phyloP scores from a whole-genome alignment of 2,888 invertebrate genomes.

The Sussaba pulchella region DNA sequence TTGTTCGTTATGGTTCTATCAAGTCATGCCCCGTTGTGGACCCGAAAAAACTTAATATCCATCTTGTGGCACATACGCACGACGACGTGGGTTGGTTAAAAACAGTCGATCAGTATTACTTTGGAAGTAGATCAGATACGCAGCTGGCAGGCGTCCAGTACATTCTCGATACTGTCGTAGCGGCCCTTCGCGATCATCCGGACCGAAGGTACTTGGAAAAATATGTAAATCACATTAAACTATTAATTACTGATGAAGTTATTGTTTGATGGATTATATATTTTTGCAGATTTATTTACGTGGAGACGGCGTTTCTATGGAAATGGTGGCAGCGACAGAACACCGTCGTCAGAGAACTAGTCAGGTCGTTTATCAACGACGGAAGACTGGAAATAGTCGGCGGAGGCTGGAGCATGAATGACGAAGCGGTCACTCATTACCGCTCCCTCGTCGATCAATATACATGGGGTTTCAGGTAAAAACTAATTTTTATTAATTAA shows the following conservation, averaged over 20 bases:
- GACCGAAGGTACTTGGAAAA: slow-evolving; percentile 87
- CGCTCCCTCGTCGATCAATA: slow-evolving; percentile 91
- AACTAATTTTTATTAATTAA: too few species aligned
- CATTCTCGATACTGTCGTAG: slow-evolving; percentile 94
- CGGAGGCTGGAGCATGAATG: slow-evolving; percentile 95
- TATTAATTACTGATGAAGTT: too few species aligned
- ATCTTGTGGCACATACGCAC: slow-evolving; percentile 93
- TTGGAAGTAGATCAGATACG: slow-evolving; percentile 89
- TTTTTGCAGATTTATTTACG: slow-evolving; percentile 92
- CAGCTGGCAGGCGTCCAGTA: slow-evolving; percentile 95
- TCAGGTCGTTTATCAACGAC: slow-evolving; percentile 88
- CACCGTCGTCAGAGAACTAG: slow-evolving; percentile 85
- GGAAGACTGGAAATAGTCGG: slow-evolving; percentile 92
- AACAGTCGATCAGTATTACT: slow-evolving; percentile 97
- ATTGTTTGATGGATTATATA: too few species aligned
- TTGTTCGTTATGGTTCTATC: slow-evolving; percentile 40
- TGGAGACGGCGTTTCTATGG: slow-evolving; percentile 94
- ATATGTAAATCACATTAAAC: too few species aligned
- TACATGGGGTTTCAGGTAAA: slow-evolving; percentile 89
- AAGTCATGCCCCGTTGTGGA: slow-evolving; percentile 84
- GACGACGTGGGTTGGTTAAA: slow-evolving; percentile 98
- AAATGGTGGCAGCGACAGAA: slow-evolving; percentile 91
- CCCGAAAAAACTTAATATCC: slow-evolving; percentile 87
- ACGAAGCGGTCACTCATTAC: slow-evolving; percentile 90
- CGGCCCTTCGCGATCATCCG: slow-evolving; percentile 90